These are phyloP conservation scores for Mesocricetus auratus DNA, from an alignment of 2,113 vertebrate species.

Conservation along the genomic window DNA sequence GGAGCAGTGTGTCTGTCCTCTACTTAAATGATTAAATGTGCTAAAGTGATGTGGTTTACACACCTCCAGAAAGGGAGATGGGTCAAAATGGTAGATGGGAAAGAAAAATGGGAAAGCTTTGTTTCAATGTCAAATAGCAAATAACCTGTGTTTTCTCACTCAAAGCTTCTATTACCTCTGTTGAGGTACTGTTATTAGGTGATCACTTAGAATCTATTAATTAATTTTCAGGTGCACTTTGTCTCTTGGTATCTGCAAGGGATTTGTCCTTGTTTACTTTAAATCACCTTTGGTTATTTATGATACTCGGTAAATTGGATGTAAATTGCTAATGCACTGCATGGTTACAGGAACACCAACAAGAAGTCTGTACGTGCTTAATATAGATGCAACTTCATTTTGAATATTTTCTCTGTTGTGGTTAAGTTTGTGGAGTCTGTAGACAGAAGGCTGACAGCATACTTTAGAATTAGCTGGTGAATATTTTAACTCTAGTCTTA, in stretches of 20 bases:
- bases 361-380: neutral
- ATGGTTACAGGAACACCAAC: neutral
- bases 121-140: neutral
- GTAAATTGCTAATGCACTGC: neutral
- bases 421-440: neutral
- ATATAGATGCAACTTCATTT: neutral
- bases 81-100: neutral
- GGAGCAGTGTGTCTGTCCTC: neutral
- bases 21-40: neutral
- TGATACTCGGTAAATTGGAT: neutral
- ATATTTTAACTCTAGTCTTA: slow-evolving; percentile 30
- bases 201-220: neutral
- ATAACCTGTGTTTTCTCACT: neutral
- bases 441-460: neutral
- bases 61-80: neutral
- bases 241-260: neutral
- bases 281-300: neutral
- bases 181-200: neutral
- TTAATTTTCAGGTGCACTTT: neutral
- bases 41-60: neutral
- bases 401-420: neutral
- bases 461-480: slow-evolving; percentile 25
- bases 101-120: slow-evolving; percentile 24
- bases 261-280: neutral
- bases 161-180: neutral